Conservation (phyloP, 2,113 vertebrate species). For the Cisticola juncidis region DNA sequence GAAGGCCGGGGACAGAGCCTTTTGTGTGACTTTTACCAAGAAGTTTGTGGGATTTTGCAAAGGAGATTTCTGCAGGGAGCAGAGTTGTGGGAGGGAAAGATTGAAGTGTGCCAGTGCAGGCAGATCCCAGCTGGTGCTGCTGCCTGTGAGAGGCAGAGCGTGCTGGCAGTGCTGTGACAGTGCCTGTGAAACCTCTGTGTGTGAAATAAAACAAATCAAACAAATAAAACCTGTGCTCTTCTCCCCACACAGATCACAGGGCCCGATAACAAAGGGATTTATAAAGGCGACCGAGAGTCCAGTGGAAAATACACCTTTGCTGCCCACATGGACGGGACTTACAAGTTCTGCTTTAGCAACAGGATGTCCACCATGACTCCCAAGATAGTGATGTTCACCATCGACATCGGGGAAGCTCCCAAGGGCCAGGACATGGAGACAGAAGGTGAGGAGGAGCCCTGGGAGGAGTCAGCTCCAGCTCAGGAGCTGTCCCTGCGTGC, state of each 20-base stretch:
- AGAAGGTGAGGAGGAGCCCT: slow-evolving; percentile 82
- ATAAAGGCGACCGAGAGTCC: slow-evolving; percentile 97
- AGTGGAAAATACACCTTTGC: slow-evolving; percentile 98
- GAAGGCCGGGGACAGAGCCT: background rate
- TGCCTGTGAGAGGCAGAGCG: background rate
- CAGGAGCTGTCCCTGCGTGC: background rate
- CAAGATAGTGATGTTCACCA: slow-evolving; percentile 99
- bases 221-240: background rate
- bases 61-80: background rate
- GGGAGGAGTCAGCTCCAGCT: background rate
- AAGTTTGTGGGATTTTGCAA: background rate
- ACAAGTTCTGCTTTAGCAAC: slow-evolving; percentile 99
- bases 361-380: slow-evolving; percentile 99
- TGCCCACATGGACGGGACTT: slow-evolving; percentile 97
- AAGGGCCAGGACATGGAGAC: slow-evolving; percentile 98
- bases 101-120: rapidly evolving
- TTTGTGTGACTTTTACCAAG: background rate
- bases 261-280: slow-evolving; percentile 94
- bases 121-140: background rate
- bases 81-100: background rate
- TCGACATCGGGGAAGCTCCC: slow-evolving; percentile 95
- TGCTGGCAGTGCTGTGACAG: background rate
- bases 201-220: background rate
- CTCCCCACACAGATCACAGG: slow-evolving; percentile 86
- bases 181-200: background rate